Conservation (phyloP, 1,140 invertebrate species). For the Hycleus phaleratus region DNA sequence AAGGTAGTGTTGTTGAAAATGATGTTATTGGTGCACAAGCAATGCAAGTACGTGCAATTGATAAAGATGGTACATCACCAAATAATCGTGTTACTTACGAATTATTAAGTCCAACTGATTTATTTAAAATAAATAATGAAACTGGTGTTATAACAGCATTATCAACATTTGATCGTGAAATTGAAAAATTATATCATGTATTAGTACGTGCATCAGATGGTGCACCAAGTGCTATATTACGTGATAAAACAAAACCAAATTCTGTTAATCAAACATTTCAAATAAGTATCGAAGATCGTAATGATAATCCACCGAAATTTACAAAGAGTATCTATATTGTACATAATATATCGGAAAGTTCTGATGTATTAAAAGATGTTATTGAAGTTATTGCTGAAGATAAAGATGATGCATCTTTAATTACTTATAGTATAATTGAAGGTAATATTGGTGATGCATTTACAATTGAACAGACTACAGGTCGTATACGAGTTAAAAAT, state of each 20-base stretch:
- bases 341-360: slow-evolving; percentile 70
- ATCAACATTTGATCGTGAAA: slow-evolving; percentile 72
- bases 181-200: slow-evolving; percentile 69
- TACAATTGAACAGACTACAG: slow-evolving; percentile 67
- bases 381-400: slow-evolving; percentile 76
- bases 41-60: slow-evolving; percentile 78
- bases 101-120: slow-evolving; percentile 58
- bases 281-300: slow-evolving; percentile 85
- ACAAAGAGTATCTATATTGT: slow-evolving; percentile 64
- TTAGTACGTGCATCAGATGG: slow-evolving; percentile 80
- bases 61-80: slow-evolving; percentile 73
- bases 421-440: slow-evolving; percentile 68
- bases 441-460: slow-evolving; percentile 75
- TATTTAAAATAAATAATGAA: slow-evolving; percentile 67
- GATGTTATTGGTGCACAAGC: slow-evolving; percentile 68
- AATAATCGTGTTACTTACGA: slow-evolving; percentile 76
- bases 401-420: slow-evolving; percentile 72
- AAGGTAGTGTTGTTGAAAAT: slow-evolving; percentile 75
- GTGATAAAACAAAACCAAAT: slow-evolving; percentile 59
- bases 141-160: slow-evolving; percentile 80
- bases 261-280: slow-evolving; percentile 66
- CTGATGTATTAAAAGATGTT: slow-evolving; percentile 70
- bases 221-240: slow-evolving; percentile 70
- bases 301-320: slow-evolving; percentile 81
- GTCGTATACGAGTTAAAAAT: slow-evolving; percentile 68